These are phyloP conservation scores for Syngnathus floridae DNA, from an alignment of 2,113 vertebrate species.

Conservation along the genomic window DNA sequence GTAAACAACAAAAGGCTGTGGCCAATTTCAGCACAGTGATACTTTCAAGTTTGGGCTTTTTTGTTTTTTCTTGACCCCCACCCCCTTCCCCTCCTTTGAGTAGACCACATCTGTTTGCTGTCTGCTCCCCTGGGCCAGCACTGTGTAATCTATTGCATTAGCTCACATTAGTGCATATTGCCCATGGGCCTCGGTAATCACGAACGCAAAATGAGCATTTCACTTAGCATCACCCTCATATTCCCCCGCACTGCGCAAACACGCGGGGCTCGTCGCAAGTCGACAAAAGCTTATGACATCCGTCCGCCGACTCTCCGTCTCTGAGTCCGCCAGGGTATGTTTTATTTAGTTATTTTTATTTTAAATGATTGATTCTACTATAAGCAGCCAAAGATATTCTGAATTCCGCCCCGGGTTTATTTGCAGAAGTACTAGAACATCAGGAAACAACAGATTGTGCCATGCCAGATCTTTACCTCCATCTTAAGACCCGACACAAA, in stretches of 20 bases:
- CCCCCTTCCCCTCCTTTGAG: slow-evolving; percentile 32
- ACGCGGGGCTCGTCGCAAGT: slow-evolving; percentile 47
- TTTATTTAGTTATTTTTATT: background rate
- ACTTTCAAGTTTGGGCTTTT: slow-evolving; percentile 58
- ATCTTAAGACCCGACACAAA: background rate
- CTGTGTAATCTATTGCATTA: slow-evolving; percentile 83
- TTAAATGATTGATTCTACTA: slow-evolving; percentile 4
- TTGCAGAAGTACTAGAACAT: background rate
- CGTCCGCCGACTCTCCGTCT: slow-evolving; percentile 44
- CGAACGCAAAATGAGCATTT: slow-evolving; percentile 79
- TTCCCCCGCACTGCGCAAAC: slow-evolving; percentile 35
- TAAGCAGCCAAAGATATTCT: slow-evolving; percentile 32
- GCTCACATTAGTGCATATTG: slow-evolving; percentile 81
- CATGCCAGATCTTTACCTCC: slow-evolving; percentile 9
- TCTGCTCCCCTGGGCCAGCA: slow-evolving; percentile 72
- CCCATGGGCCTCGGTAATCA: slow-evolving; percentile 77
- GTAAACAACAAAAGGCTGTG: slow-evolving; percentile 51
- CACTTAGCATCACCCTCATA: slow-evolving; percentile 75
- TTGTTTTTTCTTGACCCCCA: background rate
- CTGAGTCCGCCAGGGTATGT: slow-evolving; percentile 33
- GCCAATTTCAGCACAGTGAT: slow-evolving; percentile 65
- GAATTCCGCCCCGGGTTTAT: slow-evolving; percentile 15
- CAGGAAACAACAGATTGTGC: slow-evolving; percentile 3
- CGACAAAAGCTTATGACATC: slow-evolving; percentile 53
- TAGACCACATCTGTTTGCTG: slow-evolving; percentile 78